Conservation (phyloP, 2,797 vertebrate species). For the Nyctalus aviator region DNA sequence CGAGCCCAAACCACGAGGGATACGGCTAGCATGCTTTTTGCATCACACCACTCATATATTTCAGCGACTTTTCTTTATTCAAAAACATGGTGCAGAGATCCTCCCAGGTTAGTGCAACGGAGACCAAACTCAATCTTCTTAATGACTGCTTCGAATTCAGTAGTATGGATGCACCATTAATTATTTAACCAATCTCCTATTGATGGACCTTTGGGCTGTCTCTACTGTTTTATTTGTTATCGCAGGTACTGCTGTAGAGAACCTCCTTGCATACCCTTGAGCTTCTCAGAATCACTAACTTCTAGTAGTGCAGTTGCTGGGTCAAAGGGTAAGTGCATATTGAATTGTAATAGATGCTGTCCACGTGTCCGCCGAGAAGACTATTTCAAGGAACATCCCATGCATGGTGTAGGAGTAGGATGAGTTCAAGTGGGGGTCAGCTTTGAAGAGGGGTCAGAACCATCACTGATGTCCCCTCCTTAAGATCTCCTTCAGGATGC, state of each 20-base stretch:
- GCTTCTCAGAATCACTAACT: constrained; percentile 43
- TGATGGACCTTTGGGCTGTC: constrained; percentile 42
- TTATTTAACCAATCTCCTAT: constrained; percentile 66
- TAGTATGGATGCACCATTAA: background rate
- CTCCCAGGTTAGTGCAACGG: background rate
- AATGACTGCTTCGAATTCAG: constrained; percentile 58
- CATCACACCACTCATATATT: constrained; percentile 39
- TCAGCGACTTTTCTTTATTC: constrained; percentile 59
- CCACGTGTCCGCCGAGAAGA: background rate
- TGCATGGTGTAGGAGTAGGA: background rate
- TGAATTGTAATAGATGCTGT: background rate
- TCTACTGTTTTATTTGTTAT: background rate
- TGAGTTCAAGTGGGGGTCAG: background rate
- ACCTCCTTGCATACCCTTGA: constrained; percentile 57
- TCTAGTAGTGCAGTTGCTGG: constrained; percentile 44
- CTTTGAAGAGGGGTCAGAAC: background rate
- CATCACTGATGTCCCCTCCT: background rate
- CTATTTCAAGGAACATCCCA: background rate
- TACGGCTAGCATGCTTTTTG: background rate
- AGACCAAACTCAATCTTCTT: constrained; percentile 64
- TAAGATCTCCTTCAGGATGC: background rate
- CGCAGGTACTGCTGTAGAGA: constrained; percentile 28
- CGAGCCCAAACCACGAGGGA: constrained; percentile 14
- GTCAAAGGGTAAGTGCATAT: constrained; percentile 57
- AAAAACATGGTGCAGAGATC: constrained; percentile 55